Base-by-base conservation (phyloP, 2,888 invertebrate genomes). In the Elysia crispata region DNA sequence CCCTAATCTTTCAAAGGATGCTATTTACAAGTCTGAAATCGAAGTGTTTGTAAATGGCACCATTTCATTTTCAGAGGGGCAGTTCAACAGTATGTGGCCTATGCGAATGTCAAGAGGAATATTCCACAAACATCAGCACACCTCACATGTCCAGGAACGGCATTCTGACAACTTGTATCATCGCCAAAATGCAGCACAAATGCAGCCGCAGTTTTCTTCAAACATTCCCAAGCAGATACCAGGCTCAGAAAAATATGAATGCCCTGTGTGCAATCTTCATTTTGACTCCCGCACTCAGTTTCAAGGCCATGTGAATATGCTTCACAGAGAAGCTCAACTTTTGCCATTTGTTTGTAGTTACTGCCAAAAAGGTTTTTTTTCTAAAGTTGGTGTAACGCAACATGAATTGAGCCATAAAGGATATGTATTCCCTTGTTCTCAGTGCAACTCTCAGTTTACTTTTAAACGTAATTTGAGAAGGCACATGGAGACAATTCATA, bases 291-390 rank as follows among this genome's bases (percentile, higher is more conserved):
- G 80, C 23, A 49, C 69, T 60, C 30, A 74, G 18, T 80, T 76
- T 33, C 80, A 80, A 57, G 60, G 67, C 66, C 80, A 80, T 31
- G 54, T 76, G 49, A 80, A 80, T 67, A 69, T 50, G 15, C 69
- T 23, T 23, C 80, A 80, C 41, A 57, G 50, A 60, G 80, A 80
- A 49, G 50, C 60, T 3, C 69, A 25, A 25, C 31, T 31, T 41
- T 73, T 80, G 76, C 80, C 80, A 20, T 80, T 41, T 25, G 69
- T 62, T 11, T 80, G 80, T 31, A 57, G 57, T 62, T 69, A 76
- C 23, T 80, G 80, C 25, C 75, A 80, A 23, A 80, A 69, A 50
- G 80, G 80, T 23, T 79, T 80, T 76, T 80, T 80, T 69, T 80
- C 80, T 25, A 74, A 74, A 62, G 74, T 74, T 30, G 80, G 80